Evolutionary conservation across 2,888 invertebrate species (phyloP).

Genomic region (Mantis religiosa): DNA sequence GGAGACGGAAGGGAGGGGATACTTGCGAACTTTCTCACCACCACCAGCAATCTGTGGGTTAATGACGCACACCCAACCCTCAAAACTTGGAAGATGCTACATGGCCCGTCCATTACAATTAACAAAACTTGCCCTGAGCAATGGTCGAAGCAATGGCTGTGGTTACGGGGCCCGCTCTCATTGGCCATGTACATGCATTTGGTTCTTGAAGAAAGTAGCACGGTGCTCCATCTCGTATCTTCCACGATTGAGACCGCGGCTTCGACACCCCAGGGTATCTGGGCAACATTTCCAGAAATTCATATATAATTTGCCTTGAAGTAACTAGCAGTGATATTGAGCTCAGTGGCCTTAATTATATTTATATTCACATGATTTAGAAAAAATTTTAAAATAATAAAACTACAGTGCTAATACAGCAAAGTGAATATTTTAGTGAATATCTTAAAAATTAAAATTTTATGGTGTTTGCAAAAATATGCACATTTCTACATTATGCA

Average conservation of each 20-base stretch:
- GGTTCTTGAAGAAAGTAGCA: neutral
- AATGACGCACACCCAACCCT: neutral
- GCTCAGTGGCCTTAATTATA: too few species aligned
- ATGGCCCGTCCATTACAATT: constrained; percentile 7
- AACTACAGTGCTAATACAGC: too few species aligned
- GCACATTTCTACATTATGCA: too few species aligned
- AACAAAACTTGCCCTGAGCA: neutral
- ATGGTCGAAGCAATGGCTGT: neutral
- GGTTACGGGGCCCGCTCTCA: neutral
- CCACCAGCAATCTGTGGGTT: neutral
- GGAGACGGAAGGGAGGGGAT: neutral
- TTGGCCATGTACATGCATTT: neutral
- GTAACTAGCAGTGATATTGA: too few species aligned
- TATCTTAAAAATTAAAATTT: too few species aligned
- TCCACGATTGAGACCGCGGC: neutral
- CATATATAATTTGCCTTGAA: too few species aligned
- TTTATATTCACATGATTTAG: too few species aligned
- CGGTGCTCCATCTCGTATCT: neutral
- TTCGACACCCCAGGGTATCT: too few species aligned
- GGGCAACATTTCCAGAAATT: too few species aligned
- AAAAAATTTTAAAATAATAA: too few species aligned
- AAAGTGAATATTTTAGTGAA: too few species aligned
- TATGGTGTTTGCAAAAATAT: too few species aligned
- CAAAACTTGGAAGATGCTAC: neutral
- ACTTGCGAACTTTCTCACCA: neutral